A percentile compares a stretch with the other conserved stretches of the same genome.
Evolutionary conservation across 2,113 vertebrate species (phyloP).

Genomic region (Chinchilla lanigera): DNA sequence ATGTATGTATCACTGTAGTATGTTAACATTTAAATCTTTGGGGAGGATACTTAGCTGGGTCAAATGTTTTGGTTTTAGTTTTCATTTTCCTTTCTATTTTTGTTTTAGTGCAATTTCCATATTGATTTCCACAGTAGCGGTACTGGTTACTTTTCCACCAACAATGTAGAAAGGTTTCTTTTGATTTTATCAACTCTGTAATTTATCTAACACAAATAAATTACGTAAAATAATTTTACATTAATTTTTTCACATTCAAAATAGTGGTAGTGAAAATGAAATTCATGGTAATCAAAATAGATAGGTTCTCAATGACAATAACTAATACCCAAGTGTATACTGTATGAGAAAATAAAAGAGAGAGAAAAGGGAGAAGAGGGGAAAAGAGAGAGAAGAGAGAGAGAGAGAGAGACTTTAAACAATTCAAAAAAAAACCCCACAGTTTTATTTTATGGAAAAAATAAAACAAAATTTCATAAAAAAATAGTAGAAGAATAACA

Average conservation of each 20-base stretch:
- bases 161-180: not conserved
- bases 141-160: not conserved
- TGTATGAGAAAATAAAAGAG: not conserved
- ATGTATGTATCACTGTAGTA: not conserved
- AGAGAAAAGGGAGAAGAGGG: not conserved
- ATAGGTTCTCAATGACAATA: constrained; percentile 71
- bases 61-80: not conserved
- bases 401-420: not conserved
- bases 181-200: constrained; percentile 71
- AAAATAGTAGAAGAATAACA: too few relatives aligned
- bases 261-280: constrained; percentile 66
- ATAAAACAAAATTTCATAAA: too few relatives aligned
- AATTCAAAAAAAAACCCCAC: too few relatives aligned
- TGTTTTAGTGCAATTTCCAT: not conserved
- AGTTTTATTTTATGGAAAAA: too few relatives aligned
- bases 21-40: not conserved
- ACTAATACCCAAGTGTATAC: constrained; percentile 19
- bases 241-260: constrained; percentile 75
- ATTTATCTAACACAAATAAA: constrained; percentile 37
- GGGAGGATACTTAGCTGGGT: not conserved
- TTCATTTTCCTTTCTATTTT: not conserved
- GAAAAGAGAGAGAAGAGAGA: not conserved
- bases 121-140: not conserved
- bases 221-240: constrained; percentile 57
- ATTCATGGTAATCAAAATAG: constrained; percentile 65